Percentiles rank a stretch among this genome's conserved stretches.
Conservation (phyloP, 2,113 vertebrate genomes). For the Uria aalge region DNA sequence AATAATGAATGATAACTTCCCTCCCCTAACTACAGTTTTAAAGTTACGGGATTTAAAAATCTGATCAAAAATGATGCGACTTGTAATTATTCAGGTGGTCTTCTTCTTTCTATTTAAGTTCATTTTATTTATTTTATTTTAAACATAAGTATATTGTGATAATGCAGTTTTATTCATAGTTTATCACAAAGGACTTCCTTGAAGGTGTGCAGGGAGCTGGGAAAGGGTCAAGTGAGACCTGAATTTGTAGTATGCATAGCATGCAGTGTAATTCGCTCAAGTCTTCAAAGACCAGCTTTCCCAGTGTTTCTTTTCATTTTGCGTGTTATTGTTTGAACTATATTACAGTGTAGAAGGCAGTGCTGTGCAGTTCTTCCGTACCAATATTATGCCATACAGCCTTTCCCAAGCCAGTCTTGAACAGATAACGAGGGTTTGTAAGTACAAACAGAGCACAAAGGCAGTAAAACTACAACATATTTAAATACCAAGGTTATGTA, state of each 20-base stretch:
- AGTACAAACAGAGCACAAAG: background rate
- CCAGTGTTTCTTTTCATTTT: background rate
- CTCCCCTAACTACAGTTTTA: background rate
- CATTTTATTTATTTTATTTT: background rate
- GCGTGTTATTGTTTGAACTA: background rate
- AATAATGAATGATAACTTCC: background rate
- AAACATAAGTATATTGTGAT: background rate
- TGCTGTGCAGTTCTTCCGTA: background rate
- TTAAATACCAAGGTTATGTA: background rate
- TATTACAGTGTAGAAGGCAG: background rate
- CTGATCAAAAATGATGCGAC: background rate
- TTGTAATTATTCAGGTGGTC: background rate
- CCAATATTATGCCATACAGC: background rate
- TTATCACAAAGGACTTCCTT: background rate
- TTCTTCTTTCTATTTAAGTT: background rate
- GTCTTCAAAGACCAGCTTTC: background rate
- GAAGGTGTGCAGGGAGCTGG: background rate
- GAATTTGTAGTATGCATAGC: background rate
- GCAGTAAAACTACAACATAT: background rate
- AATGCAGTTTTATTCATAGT: background rate
- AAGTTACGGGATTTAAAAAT: background rate
- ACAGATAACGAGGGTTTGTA: background rate
- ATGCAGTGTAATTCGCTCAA: background rate
- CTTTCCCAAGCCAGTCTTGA: background rate
- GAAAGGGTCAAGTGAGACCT: background rate